A percentile compares a stretch with the other conserved stretches of the same genome.
phyloP scores from a whole-genome alignment of 2,113 vertebrate genomes.

The Mustelus asterias region DNA sequence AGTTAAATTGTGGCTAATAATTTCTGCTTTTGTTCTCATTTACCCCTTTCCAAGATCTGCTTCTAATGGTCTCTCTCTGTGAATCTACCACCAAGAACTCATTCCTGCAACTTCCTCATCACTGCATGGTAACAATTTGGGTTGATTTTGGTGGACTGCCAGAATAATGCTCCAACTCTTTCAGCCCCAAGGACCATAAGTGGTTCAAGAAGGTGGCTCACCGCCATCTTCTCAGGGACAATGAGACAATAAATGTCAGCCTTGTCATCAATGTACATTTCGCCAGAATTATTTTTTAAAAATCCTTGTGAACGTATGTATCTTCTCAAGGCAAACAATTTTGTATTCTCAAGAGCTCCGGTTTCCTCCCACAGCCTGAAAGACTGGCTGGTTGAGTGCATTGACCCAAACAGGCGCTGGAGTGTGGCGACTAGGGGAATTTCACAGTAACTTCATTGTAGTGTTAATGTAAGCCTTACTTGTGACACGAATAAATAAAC shows the following conservation, averaged over 20 bases:
- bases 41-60: neutral
- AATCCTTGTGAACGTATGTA: neutral
- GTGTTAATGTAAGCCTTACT: too few relatives aligned
- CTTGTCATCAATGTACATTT: neutral
- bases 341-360: neutral
- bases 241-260: neutral
- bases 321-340: neutral
- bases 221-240: neutral
- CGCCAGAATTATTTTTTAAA: neutral
- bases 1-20: neutral
- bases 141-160: neutral
- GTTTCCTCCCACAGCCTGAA: too few relatives aligned
- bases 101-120: neutral
- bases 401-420: too few relatives aligned
- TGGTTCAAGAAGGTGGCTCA: neutral
- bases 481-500: too few relatives aligned
- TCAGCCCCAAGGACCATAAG: neutral
- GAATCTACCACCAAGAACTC: neutral
- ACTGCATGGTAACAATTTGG: neutral
- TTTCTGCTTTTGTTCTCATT: neutral
- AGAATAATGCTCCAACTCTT: neutral
- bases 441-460: too few relatives aligned
- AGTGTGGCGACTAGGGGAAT: too few relatives aligned
- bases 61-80: neutral
- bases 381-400: too few relatives aligned